Evolutionary conservation across 2,113 vertebrate genomes (phyloP), one percentile per base, ranked within the genome.

Genomic region (Tretioscincus oriximinensis): DNA sequence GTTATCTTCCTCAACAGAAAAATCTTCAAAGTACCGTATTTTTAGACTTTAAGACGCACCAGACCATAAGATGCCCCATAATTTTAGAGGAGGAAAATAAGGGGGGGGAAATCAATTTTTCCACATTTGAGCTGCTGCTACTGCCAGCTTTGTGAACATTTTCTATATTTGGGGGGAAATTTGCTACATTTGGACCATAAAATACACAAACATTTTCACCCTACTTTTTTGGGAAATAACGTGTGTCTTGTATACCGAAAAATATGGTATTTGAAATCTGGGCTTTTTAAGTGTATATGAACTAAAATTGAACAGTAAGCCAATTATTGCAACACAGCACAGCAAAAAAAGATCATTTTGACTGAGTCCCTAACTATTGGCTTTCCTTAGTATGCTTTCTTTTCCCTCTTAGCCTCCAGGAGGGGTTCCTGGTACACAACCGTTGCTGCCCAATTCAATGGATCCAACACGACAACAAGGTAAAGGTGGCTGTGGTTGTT

Each of bases 391-490:
- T 69, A 26, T 49, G 6, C 76, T 76, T 78, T 10, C 58, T 80
- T 78, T 60, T 81, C 4, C 0, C 86, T 86, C 81, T 4, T 90
- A 99, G 98, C 97, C 98, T 86, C 98, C 98, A 2, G 98, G 98
- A 7, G 97, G 97, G 64, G 98, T 98, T 90, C 98, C 98, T 8
- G 97, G 98, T 88, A 97, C 98, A 82, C 98, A 99, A 94, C 97
- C 98, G 45, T 96, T 99, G 96, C 96, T 99, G 93, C 97, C 98
- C 88, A 99, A 98, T 89, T 96, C 96, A 0, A 99, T 99, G 98
- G 98, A 99, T 92, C 98, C 98, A 81, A 97, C 96, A 74, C 95
- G 98, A 92, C 97, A 98, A 93, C 98, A 99, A 97, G 98, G 98
- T 99, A 92, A 90, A 69, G 35, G 11, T 20, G 20, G 16, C 1